Base-by-base conservation (phyloP, 2,888 invertebrate genomes). In the Polyommatus icarus region DNA sequence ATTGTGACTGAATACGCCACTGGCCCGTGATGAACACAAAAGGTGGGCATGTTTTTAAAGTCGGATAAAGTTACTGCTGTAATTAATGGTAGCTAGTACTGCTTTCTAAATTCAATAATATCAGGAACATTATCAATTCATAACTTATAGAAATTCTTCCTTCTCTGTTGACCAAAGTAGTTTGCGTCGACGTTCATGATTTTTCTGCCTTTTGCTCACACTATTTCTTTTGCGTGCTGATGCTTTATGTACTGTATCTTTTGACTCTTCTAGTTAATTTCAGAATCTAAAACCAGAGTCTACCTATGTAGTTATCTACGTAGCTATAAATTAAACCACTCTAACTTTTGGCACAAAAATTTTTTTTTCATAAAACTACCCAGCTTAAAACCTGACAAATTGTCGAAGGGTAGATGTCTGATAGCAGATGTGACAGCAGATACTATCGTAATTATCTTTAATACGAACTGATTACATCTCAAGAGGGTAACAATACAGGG, bases 361-460 rank as follows among this genome's bases (percentile, higher is more conserved):
- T 40, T 40, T 40, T 24, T 24, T 1, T 61, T 12, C 10, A 61
- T 24, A 61, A 61, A 12, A 12, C 24, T 24, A 12, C 3, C 24
- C 12, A 10, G 61, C 61, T 61, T 24, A 61, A 61, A 12, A 24
- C 80, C 87, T 89, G 87, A 77, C 79, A 82, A 82, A 82, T 29
- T 18, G 24, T 36, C 54, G 71, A 57, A 84, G 90, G 91, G 91
- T 87, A 91, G 91, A 91, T 91, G 81, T 81, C 79, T 84, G 84
- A 89, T 89, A 88, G 54, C 79, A 79, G 81, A 82, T 83, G 85
- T 83, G 84, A 76, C 73, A 77, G 80, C 75, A 79, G 76, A 80
- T 87, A 89, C 90, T 89, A 79, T 61, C 67, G 79, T 85, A 86
- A 90, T 91, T 87, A 89, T 85, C 89, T 83, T 89, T 92, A 92